phyloP scores from a whole-genome alignment of 2,113 vertebrate species.

The Eubucco bourcierii region DNA sequence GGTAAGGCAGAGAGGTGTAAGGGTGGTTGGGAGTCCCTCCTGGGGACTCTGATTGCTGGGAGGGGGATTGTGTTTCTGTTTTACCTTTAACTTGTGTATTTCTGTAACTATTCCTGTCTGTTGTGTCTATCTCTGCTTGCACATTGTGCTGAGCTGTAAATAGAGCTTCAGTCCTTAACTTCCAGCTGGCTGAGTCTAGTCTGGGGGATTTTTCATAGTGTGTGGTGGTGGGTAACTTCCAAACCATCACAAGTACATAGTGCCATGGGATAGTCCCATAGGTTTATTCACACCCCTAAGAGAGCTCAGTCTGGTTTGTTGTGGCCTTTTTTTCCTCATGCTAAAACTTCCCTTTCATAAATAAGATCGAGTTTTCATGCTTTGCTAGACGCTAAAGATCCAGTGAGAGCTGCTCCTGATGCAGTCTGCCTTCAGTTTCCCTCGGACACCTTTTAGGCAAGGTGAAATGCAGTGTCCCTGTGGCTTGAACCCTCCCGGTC shows the following conservation, averaged over 20 bases:
- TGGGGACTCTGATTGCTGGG: too few species aligned
- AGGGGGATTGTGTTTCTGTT: too few species aligned
- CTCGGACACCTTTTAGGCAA: not conserved
- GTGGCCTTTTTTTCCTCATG: not conserved
- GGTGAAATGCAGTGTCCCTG: not conserved
- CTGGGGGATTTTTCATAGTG: too few species aligned
- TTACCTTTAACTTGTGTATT: too few species aligned
- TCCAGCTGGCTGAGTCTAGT: too few species aligned
- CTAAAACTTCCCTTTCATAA: slow-evolving; percentile 16
- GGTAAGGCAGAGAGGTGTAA: too few species aligned
- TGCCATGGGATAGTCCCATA: not conserved
- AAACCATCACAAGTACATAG: not conserved
- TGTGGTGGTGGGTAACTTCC: too few species aligned
- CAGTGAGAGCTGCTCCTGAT: not conserved
- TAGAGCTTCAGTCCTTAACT: too few species aligned
- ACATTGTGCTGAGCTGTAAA: too few species aligned
- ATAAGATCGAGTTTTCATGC: not conserved
- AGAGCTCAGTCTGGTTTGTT: not conserved
- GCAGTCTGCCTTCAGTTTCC: not conserved
- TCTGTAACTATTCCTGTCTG: too few species aligned
- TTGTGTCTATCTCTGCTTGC: too few species aligned
- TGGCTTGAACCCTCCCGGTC: not conserved
- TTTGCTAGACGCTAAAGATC: not conserved
- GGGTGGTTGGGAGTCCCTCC: too few species aligned
- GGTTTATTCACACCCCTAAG: slow-evolving; percentile 14